These are phyloP conservation scores for Octonoba sinensis DNA, from an alignment of 2,888 invertebrate genomes.

Conservation along the genomic window DNA sequence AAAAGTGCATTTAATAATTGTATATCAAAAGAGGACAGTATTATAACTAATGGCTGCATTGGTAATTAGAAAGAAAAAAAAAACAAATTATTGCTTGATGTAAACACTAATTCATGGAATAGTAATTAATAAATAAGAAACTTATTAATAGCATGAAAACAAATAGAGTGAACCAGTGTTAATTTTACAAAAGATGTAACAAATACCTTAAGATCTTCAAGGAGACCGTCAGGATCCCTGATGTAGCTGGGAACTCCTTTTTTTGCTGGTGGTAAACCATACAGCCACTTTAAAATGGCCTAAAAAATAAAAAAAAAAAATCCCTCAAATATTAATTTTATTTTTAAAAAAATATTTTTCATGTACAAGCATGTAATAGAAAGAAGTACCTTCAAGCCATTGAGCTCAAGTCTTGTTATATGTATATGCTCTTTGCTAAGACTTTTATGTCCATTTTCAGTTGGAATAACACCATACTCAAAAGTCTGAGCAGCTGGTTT, in stretches of 20 bases:
- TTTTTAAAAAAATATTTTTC: too few relatives aligned
- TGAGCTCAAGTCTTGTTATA: constrained; percentile 73
- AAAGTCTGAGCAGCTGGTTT: constrained; percentile 13
- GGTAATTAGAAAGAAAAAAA: too few relatives aligned
- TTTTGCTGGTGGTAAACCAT: constrained; percentile 87
- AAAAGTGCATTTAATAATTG: too few relatives aligned
- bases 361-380: too few relatives aligned
- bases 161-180: background rate
- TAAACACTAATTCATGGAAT: too few relatives aligned
- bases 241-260: constrained; percentile 93
- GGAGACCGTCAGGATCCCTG: constrained; percentile 87
- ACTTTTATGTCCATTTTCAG: constrained; percentile 30
- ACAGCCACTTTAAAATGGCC: constrained; percentile 91
- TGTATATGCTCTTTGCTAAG: constrained; percentile 68
- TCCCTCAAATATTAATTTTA: too few relatives aligned
- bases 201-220: constrained; percentile 81
- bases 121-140: too few relatives aligned
- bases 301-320: constrained; percentile 25
- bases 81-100: too few relatives aligned
- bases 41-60: too few relatives aligned
- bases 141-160: too few relatives aligned
- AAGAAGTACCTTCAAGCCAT: constrained; percentile 71
- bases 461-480: background rate
- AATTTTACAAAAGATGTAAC: background rate
- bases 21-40: too few relatives aligned